Conservation (phyloP, 2,797 vertebrate genomes). For the Artibeus lituratus region DNA sequence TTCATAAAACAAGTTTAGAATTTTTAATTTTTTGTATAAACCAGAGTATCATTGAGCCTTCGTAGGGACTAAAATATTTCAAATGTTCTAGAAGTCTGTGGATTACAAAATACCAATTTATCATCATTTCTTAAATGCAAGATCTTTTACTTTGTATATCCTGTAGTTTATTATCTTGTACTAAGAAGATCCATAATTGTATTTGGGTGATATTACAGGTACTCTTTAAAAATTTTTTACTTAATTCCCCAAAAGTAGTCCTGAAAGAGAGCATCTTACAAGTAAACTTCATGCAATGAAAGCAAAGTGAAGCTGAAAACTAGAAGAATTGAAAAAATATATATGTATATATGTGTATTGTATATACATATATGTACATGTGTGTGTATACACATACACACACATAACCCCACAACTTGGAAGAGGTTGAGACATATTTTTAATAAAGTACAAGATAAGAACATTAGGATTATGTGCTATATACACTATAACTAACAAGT, state of each 20-base stretch:
- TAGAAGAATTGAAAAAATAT: background rate
- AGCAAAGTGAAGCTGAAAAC: background rate
- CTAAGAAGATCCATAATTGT: background rate
- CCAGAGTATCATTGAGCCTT: background rate
- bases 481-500: background rate
- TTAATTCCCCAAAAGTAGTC: background rate
- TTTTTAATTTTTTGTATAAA: background rate
- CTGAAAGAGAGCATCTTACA: background rate
- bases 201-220: background rate
- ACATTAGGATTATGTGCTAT: background rate
- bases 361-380: too few species aligned
- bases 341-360: too few species aligned
- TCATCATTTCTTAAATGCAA: background rate
- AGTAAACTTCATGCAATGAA: background rate
- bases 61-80: background rate
- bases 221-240: background rate
- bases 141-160: background rate
- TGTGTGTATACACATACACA: background rate
- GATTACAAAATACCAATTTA: slow-evolving; percentile 9
- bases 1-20: background rate
- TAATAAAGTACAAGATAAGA: background rate
- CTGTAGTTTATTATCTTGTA: background rate
- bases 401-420: background rate
- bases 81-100: background rate
- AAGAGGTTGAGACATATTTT: background rate